Conservation (phyloP, 2,888 invertebrate genomes). For the Cheilosia pagana region DNA sequence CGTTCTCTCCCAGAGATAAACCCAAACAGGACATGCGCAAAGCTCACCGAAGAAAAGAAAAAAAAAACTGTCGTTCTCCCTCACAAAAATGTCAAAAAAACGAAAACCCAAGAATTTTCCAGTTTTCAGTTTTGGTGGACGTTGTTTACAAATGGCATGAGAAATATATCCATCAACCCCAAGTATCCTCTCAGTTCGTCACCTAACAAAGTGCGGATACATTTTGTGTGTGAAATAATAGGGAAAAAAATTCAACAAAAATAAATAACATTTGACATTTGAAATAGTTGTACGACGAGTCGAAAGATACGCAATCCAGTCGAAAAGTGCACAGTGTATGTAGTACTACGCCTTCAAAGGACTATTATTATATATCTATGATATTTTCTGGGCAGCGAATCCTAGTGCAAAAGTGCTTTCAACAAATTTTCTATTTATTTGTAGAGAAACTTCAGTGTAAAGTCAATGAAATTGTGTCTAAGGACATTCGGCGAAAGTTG, state of each 20-base stretch:
- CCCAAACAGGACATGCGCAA: conserved; percentile 62
- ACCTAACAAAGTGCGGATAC: conserved; percentile 60
- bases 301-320: conserved; percentile 25
- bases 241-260: conserved; percentile 26
- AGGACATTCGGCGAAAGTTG: conserved; percentile 43
- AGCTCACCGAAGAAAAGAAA: conserved; percentile 16
- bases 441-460: conserved; percentile 19
- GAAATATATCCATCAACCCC: conserved; percentile 52
- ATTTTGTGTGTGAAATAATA: conserved; percentile 29
- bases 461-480: conserved; percentile 45
- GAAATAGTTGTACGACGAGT: no score
- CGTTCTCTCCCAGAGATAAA: conserved; percentile 69
- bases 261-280: not conserved
- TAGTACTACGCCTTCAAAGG: conserved; percentile 42
- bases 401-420: conserved; percentile 32
- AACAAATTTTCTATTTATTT: conserved; percentile 40
- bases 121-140: conserved; percentile 73
- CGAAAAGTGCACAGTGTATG: conserved; percentile 37
- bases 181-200: conserved; percentile 54
- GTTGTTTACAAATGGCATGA: conserved; percentile 74
- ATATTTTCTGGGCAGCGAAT: not conserved
- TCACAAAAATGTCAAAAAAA: conserved; percentile 66
- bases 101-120: conserved; percentile 50
- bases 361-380: conserved; percentile 3
- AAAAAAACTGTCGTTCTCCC: conserved; percentile 27